Conservation (phyloP, 2,113 vertebrate genomes). For the Myotis lucifugus region DNA sequence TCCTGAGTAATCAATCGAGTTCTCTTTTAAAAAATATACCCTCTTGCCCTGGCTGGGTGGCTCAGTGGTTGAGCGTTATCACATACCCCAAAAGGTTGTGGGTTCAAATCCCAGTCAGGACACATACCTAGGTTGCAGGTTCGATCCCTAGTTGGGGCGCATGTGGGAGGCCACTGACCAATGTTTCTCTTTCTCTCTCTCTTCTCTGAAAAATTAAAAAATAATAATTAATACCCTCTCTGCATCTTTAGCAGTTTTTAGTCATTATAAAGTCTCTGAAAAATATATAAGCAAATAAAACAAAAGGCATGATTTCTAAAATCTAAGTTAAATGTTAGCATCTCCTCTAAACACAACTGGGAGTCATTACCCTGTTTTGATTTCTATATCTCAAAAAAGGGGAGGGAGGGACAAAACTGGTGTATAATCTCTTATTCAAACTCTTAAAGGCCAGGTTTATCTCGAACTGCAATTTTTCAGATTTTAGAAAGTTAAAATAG, state of each 20-base stretch:
- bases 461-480: background rate
- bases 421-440: constrained; percentile 5
- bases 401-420: background rate
- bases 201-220: background rate
- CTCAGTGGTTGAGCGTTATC: background rate
- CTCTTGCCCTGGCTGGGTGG: background rate
- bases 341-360: background rate
- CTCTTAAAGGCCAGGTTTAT: background rate
- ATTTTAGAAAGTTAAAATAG: constrained; percentile 28
- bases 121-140: background rate
- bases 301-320: constrained; percentile 30
- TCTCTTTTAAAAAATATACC: background rate
- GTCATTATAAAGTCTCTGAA: constrained; percentile 13
- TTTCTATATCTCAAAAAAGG: constrained; percentile 35
- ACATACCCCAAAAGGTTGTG: background rate
- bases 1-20: background rate
- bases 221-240: background rate
- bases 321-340: constrained; percentile 8
- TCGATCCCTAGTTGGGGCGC: background rate
- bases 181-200: too few species aligned
- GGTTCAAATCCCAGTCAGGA: background rate
- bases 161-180: background rate
- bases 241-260: background rate
- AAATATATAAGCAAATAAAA: constrained; percentile 5
- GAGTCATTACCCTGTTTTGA: background rate